phyloP scores from a whole-genome alignment of 2,797 vertebrate genomes.

The Amphiprion clarkii region DNA sequence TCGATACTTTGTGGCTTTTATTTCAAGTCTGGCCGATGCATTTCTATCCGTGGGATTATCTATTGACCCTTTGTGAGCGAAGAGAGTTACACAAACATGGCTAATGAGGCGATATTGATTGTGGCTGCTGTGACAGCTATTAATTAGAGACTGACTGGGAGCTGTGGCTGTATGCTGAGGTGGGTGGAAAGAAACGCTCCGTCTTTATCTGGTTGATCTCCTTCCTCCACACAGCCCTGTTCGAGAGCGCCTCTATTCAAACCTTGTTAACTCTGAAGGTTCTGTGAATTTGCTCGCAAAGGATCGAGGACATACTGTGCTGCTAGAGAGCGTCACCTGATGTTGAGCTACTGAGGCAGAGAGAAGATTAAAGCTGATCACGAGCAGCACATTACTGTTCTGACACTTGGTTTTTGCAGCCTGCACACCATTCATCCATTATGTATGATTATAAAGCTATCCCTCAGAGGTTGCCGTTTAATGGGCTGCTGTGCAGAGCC shows the following conservation, averaged over 20 bases:
- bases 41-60: constrained; percentile 67
- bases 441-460: constrained; percentile 84
- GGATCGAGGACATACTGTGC: neutral
- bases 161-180: constrained; percentile 63
- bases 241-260: neutral
- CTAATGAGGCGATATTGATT: constrained; percentile 85
- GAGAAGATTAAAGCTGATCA: constrained; percentile 63
- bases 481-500: constrained; percentile 74
- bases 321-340: constrained; percentile 8
- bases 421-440: constrained; percentile 82
- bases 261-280: neutral
- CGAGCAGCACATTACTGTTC: constrained; percentile 63
- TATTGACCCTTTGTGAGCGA: constrained; percentile 63
- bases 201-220: constrained; percentile 44
- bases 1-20: constrained; percentile 73
- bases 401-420: constrained; percentile 75
- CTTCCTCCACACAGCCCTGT: constrained; percentile 21
- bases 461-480: constrained; percentile 78
- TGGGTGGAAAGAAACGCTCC: constrained; percentile 54
- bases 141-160: constrained; percentile 79
- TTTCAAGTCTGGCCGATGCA: constrained; percentile 58
- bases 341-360: constrained; percentile 36
- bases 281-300: constrained; percentile 3
- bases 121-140: constrained; percentile 82
- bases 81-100: constrained; percentile 72